Conservation (phyloP, 92 coral and sea anemone species). For the Bergia puertoricense region DNA sequence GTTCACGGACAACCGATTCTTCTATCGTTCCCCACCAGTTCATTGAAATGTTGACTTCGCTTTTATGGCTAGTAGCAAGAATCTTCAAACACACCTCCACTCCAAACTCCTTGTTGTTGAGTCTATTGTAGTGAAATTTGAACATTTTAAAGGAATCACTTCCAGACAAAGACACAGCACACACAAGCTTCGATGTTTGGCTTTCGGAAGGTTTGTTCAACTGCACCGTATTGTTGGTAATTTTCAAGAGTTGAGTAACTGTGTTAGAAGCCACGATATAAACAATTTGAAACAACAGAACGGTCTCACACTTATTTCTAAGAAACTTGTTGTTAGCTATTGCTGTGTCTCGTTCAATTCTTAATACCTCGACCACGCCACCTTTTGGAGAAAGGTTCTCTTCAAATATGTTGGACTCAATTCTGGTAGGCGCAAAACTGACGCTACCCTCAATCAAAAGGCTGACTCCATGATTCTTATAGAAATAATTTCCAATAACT, state of each 20-base stretch:
- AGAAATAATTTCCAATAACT: conserved; percentile 41
- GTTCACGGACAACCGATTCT: conserved; percentile 33
- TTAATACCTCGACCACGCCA: conserved; percentile 47
- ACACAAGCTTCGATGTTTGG: background rate
- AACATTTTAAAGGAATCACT: conserved; percentile 23
- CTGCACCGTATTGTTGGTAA: conserved; percentile 50
- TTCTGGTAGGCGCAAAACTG: background rate
- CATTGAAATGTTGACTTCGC: conserved; percentile 31
- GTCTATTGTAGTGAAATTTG: conserved; percentile 45
- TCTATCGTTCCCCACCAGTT: conserved; percentile 75
- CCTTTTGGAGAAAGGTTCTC: conserved; percentile 33
- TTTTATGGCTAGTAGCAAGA: conserved; percentile 27
- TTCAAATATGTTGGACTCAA: conserved; percentile 43
- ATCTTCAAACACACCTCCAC: conserved; percentile 52
- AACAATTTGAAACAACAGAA: conserved; percentile 35
- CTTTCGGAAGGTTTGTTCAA: conserved; percentile 1
- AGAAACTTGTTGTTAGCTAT: conserved; percentile 50
- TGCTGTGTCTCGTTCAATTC: conserved; percentile 21
- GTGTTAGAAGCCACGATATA: background rate
- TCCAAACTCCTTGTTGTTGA: conserved; percentile 43
- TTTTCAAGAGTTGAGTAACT: background rate
- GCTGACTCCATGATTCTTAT: conserved; percentile 33
- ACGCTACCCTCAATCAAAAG: conserved; percentile 37
- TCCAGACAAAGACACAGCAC: conserved; percentile 49
- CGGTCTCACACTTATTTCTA: conserved; percentile 30